These are phyloP conservation scores for human (Homo sapiens) DNA, from an alignment of 2,113 vertebrate species.

Conservation along the genomic window GRCh38 chr18:52241001-52241500, in stretches of 20 bases:
- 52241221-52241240: background rate
- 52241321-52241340: background rate
- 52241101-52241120: background rate
- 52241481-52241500: background rate
- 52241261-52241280: background rate
- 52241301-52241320: background rate
- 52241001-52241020: background rate
- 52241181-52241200: background rate
- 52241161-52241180: background rate
- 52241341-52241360: background rate
- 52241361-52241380: background rate
- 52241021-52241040: background rate
- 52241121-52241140: background rate
- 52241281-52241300: background rate
- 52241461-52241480: background rate
- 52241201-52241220: background rate
- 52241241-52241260: background rate
- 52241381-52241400: background rate
- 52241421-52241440: background rate
- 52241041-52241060: background rate
- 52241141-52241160: background rate
- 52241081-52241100: background rate
- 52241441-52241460: background rate
- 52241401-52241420: background rate
- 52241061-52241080: background rate